phyloP scores from a whole-genome alignment of 2,888 invertebrate species.

The Mythimna pallens region DNA sequence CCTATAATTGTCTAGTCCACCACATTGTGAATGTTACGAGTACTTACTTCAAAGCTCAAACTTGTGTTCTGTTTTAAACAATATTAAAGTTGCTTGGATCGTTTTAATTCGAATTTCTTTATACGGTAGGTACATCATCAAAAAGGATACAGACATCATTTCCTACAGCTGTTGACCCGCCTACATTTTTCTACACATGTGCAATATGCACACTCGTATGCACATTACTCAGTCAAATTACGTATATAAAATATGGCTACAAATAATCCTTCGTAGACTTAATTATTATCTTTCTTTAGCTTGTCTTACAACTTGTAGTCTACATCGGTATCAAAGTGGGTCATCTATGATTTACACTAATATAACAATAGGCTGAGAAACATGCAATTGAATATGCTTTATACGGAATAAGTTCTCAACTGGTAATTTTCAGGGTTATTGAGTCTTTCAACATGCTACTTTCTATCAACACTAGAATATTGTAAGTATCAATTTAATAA shows the following conservation, averaged over 20 bases:
- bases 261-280: constrained; percentile 31
- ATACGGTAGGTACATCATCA: background rate
- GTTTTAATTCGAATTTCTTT: constrained; percentile 4
- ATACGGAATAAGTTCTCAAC: constrained; percentile 25
- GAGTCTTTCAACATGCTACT: background rate
- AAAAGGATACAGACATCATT: constrained; percentile 6
- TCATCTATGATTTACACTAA: constrained; percentile 47
- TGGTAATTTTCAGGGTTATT: background rate
- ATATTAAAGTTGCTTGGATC: background rate
- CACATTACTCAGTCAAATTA: constrained; percentile 17
- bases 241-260: constrained; percentile 1
- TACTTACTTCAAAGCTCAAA: background rate
- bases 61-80: background rate
- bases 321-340: constrained; percentile 40
- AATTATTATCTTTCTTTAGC: constrained; percentile 40
- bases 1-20: constrained; percentile 32
- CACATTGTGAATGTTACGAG: background rate
- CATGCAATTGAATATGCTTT: constrained; percentile 36
- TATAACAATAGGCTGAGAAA: constrained; percentile 48
- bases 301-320: constrained; percentile 30
- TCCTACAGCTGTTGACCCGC: constrained; percentile 25
- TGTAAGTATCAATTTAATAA: no score
- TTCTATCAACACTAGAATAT: background rate
- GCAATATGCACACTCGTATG: constrained; percentile 16
- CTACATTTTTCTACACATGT: constrained; percentile 30